Conservation (phyloP, 1,140 invertebrate genomes). For the Orius laevigatus region DNA sequence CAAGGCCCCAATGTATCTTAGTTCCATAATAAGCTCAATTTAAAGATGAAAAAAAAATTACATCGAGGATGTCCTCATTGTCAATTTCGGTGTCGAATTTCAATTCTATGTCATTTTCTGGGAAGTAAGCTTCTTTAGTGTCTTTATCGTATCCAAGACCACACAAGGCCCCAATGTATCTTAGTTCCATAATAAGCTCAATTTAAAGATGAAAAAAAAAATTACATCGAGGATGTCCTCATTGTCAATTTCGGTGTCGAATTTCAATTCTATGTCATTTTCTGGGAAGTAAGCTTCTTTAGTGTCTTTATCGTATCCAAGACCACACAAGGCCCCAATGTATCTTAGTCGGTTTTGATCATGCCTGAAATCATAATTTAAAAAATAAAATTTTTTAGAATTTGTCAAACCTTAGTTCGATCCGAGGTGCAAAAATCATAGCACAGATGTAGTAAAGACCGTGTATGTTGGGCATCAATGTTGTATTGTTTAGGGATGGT, state of each 20-base stretch:
- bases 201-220: no score
- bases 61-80: no score
- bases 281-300: conserved; percentile 45
- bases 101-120: no score
- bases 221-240: conserved; percentile 44
- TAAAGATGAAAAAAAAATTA: no score
- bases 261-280: conserved; percentile 64
- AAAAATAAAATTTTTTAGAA: neutral
- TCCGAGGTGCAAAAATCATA: conserved; percentile 63
- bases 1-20: no score
- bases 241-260: conserved; percentile 50
- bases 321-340: conserved; percentile 61
- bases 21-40: no score
- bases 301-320: conserved; percentile 42
- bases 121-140: no score
- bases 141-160: no score
- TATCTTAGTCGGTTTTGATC: conserved; percentile 40
- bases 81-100: no score
- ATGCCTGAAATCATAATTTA: conserved; percentile 23
- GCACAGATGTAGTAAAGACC: conserved; percentile 58
- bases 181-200: no score
- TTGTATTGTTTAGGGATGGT: conserved; percentile 58
- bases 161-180: no score
- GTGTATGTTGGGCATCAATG: conserved; percentile 70
- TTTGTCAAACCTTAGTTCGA: conserved; percentile 43